phyloP scores from a whole-genome alignment of 1,140 invertebrate genomes.

The Leptestheria dahalacensis region DNA sequence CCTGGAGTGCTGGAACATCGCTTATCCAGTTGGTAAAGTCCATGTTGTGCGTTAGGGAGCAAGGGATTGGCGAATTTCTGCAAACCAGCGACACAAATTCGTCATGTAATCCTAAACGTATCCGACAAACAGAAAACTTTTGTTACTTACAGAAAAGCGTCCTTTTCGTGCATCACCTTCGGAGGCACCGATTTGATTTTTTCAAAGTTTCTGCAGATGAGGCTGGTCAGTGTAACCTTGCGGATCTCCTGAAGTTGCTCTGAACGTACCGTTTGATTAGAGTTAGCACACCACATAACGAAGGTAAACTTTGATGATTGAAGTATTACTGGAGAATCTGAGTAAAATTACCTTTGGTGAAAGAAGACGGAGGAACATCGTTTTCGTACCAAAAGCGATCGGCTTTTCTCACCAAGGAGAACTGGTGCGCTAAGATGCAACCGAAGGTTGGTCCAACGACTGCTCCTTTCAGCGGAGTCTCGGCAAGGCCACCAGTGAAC shows the following conservation, averaged over 20 bases:
- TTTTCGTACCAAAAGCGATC: constrained; percentile 42
- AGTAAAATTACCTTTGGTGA: constrained; percentile 27
- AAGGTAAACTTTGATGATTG: constrained; percentile 1
- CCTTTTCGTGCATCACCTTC: constrained; percentile 16
- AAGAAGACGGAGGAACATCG: constrained; percentile 32
- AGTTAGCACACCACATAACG: background rate
- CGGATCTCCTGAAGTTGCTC: constrained; percentile 41
- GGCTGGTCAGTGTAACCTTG: constrained; percentile 35
- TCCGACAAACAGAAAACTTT: background rate
- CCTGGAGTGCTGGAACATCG: constrained; percentile 18
- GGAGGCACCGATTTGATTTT: constrained; percentile 15
- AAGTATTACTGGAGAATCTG: background rate
- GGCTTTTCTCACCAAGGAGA: constrained; percentile 28
- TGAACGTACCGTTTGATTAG: no score
- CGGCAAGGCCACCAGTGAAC: constrained; percentile 36
- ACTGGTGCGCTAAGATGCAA: constrained; percentile 33
- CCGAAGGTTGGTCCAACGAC: constrained; percentile 36
- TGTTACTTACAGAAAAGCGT: constrained; percentile 17
- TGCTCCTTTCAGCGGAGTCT: constrained; percentile 32
- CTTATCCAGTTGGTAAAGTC: constrained; percentile 22
- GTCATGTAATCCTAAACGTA: background rate
- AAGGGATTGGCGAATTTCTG: constrained; percentile 20
- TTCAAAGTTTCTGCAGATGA: constrained; percentile 40
- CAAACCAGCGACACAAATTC: background rate
- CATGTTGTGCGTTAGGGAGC: constrained; percentile 21